Evolutionary conservation across 2,797 vertebrate genomes (phyloP).

Genomic region (Acrossocheilus fasciatus): DNA sequence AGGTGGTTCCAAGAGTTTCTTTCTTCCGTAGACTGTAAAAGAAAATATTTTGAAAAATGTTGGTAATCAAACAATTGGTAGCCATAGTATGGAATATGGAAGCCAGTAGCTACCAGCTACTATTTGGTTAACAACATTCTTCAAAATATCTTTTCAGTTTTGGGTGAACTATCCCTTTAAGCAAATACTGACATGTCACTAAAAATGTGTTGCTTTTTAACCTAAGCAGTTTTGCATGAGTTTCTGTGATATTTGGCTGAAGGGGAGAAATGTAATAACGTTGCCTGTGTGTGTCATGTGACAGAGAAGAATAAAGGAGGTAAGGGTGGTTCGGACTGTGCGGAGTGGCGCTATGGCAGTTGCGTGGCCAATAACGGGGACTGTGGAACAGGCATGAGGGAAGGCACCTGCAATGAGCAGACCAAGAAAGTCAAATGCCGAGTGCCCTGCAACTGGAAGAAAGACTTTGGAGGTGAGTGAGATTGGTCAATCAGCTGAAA

Average conservation of each 20-base stretch:
- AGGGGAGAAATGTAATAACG: neutral
- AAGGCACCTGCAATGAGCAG: conserved; percentile 86
- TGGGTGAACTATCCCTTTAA: neutral
- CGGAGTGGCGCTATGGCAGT: conserved; percentile 87
- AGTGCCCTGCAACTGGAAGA: conserved; percentile 95
- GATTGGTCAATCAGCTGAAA: neutral
- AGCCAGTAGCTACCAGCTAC: neutral
- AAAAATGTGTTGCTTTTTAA: neutral
- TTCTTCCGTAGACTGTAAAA: neutral
- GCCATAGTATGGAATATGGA: neutral
- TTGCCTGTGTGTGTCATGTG: conserved; percentile 6
- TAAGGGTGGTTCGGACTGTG: conserved; percentile 81
- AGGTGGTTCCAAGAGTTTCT: neutral
- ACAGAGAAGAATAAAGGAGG: conserved; percentile 81
- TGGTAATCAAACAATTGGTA: neutral
- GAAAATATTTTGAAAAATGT: neutral
- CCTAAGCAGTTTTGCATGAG: neutral
- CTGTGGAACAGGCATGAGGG: conserved; percentile 84
- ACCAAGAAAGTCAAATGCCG: conserved; percentile 86
- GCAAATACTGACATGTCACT: neutral
- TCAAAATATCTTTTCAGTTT: neutral
- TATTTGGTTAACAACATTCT: neutral
- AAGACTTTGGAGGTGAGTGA: conserved; percentile 86
- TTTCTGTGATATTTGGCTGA: neutral
- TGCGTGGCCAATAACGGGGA: conserved; percentile 88